phyloP scores from a whole-genome alignment of 2,888 invertebrate genomes.

The Iselma pallidipennis region DNA sequence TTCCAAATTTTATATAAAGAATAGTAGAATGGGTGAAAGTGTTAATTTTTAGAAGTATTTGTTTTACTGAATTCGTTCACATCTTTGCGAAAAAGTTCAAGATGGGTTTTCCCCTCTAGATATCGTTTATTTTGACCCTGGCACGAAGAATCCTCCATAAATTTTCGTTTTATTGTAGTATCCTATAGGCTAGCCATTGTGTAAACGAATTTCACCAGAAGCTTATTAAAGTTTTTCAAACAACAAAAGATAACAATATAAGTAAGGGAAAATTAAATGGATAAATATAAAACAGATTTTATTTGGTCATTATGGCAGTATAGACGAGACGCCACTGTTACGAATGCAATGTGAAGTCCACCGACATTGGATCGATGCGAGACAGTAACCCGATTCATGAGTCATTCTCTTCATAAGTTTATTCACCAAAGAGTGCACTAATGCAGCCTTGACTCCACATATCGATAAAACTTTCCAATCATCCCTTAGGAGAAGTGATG shows the following conservation, averaged over 20 bases:
- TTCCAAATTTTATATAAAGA: too few species aligned
- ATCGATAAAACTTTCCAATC: background rate
- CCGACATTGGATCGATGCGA: slow-evolving; percentile 44
- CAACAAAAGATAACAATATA: too few species aligned
- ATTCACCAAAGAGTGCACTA: background rate
- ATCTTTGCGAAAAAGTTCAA: too few species aligned
- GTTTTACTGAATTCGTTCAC: too few species aligned
- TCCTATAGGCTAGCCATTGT: too few species aligned
- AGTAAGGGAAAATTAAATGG: too few species aligned
- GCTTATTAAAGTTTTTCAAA: too few species aligned
- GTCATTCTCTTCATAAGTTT: slow-evolving; percentile 35
- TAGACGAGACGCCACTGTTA: background rate
- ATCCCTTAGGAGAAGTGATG: background rate
- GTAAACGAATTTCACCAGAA: background rate
- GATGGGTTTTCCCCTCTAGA: background rate
- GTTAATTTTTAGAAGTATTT: too few species aligned
- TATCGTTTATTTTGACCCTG: background rate
- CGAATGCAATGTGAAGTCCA: background rate
- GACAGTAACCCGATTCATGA: slow-evolving; percentile 51
- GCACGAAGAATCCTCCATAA: background rate
- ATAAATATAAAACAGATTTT: too few species aligned
- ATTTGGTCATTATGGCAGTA: too few species aligned
- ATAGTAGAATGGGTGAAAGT: too few species aligned
- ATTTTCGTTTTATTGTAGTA: too few species aligned
- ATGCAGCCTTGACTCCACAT: background rate